Evolutionary conservation across 2,113 vertebrate species (phyloP).

Genomic region (Chlorodrepanis virens): DNA sequence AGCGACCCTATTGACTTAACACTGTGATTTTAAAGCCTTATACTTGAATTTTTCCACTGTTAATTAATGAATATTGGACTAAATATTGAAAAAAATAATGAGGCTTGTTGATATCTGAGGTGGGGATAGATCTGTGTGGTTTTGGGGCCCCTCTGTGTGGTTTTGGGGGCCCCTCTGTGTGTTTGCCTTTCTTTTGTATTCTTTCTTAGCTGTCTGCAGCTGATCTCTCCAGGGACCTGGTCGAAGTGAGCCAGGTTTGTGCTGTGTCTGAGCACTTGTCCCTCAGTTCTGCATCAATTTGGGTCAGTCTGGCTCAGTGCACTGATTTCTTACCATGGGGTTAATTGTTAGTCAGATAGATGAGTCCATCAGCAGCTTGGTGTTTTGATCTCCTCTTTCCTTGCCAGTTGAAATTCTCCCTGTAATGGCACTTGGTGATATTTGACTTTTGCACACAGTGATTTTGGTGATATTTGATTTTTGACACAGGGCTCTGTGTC

Average conservation of each 20-base stretch:
- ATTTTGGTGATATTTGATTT: too few relatives aligned
- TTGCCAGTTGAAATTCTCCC: not conserved
- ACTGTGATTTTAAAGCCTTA: not conserved
- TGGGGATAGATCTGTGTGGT: not conserved
- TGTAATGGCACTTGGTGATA: not conserved
- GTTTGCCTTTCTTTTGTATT: not conserved
- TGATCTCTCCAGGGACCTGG: rapidly evolving
- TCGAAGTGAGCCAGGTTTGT: not conserved
- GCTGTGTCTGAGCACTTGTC: not conserved
- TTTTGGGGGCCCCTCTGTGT: not conserved
- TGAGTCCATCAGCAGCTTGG: not conserved
- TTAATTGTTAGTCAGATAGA: not conserved
- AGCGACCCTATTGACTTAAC: rapidly evolving
- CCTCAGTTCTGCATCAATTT: not conserved
- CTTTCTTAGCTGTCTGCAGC: not conserved
- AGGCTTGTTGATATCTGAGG: not conserved
- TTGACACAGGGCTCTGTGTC: not conserved
- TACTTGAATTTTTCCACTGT: not conserved
- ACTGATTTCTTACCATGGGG: not conserved
- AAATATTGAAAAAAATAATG: not conserved
- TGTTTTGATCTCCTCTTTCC: not conserved
- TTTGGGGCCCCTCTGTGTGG: not conserved
- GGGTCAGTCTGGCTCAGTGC: not conserved
- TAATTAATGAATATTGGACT: not conserved
- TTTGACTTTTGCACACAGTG: not conserved